Evolutionary conservation across 1,140 invertebrate species (phyloP).

Genomic region (Littorina saxatilis): DNA sequence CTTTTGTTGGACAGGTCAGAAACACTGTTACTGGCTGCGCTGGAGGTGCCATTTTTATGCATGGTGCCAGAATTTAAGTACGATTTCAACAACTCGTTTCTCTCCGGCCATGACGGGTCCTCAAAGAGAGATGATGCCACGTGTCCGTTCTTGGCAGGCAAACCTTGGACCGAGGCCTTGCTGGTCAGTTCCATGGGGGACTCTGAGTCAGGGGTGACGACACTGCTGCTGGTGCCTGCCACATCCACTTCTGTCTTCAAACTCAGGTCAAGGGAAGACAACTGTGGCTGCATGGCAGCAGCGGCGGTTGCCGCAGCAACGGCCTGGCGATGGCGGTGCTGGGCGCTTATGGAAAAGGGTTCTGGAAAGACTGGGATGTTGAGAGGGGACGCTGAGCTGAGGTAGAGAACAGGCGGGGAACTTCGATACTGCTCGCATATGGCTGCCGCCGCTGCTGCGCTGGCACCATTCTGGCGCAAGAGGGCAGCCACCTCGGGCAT

Average conservation of each 20-base stretch:
- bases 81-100: conserved; percentile 33
- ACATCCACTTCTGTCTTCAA: conserved; percentile 8
- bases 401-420: conserved; percentile 31
- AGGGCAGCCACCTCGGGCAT: conserved; percentile 27
- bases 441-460: conserved; percentile 16
- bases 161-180: neutral
- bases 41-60: neutral
- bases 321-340: conserved; percentile 25
- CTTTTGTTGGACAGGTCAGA: neutral
- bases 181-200: conserved; percentile 32
- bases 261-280: conserved; percentile 34
- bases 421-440: conserved; percentile 31
- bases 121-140: neutral
- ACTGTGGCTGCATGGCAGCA: conserved; percentile 28
- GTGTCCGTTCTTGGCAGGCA: conserved; percentile 26
- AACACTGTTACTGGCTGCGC: neutral
- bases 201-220: neutral
- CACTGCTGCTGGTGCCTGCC: conserved; percentile 8
- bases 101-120: conserved; percentile 23
- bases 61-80: neutral
- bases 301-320: conserved; percentile 3
- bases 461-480: conserved; percentile 35
- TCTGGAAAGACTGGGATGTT: conserved; percentile 51
- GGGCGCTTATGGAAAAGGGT: conserved; percentile 39
- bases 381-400: conserved; percentile 27